Evolutionary conservation across 2,113 vertebrate species (phyloP).

Genomic region (Carassius carassius): DNA sequence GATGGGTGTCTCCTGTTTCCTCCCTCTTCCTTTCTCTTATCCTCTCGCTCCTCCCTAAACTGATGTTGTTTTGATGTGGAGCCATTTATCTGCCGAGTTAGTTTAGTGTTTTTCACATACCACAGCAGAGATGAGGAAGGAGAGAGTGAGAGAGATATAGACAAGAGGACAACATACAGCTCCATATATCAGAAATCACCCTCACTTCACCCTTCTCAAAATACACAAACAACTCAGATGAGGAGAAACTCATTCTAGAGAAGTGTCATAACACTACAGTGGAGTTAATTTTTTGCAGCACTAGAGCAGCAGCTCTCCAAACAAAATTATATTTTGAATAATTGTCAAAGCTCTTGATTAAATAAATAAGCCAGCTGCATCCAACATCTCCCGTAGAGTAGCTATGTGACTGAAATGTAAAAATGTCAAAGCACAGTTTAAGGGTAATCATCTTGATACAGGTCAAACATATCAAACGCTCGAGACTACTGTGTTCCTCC

Average conservation of each 20-base stretch:
- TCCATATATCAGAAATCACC: not conserved
- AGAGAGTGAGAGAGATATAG: not conserved
- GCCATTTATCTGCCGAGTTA: conserved; percentile 23
- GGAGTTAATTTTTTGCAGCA: not conserved
- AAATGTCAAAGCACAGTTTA: conserved; percentile 25
- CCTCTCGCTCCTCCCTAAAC: not conserved
- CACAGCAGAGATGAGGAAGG: not conserved
- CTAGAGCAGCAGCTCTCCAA: conserved; percentile 2
- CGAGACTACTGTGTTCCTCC: not conserved
- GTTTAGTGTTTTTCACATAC: conserved; percentile 17
- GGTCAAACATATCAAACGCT: not conserved
- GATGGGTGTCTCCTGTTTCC: not conserved
- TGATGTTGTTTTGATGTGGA: conserved; percentile 1
- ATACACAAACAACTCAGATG: not conserved
- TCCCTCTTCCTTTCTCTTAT: not conserved
- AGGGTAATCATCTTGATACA: not conserved
- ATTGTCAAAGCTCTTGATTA: conserved; percentile 18
- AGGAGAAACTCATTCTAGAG: not conserved
- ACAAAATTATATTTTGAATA: conserved; percentile 13
- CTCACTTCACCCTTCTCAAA: conserved; percentile 4
- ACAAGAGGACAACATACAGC: not conserved
- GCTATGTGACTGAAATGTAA: conserved; percentile 1
- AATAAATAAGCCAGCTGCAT: conserved; percentile 22
- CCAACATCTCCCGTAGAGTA: not conserved
- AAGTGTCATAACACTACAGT: conserved; percentile 29